phyloP scores from a whole-genome alignment of 2,888 invertebrate genomes.

The Agriotes lineatus region DNA sequence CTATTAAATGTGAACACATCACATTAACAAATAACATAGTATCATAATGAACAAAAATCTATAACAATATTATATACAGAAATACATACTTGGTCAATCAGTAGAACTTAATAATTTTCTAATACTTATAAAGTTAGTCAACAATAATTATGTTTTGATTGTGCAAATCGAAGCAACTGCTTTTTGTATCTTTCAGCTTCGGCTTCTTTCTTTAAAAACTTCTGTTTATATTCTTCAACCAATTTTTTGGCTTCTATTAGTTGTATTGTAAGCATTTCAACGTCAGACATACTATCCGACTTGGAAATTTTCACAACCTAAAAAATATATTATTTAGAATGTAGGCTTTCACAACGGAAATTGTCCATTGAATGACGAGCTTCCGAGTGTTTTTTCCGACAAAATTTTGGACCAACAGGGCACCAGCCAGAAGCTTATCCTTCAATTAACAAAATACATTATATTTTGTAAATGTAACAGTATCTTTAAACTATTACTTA shows the following conservation, averaged over 20 bases:
- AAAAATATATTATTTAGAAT: too few species aligned
- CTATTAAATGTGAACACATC: too few species aligned
- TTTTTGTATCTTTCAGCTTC: conserved; percentile 62
- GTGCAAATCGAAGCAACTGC: conserved; percentile 57
- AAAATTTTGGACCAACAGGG: too few species aligned
- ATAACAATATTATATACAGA: neutral
- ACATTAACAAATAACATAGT: too few species aligned
- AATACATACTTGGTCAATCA: conserved; percentile 11
- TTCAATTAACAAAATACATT: too few species aligned
- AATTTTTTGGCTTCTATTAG: conserved; percentile 60
- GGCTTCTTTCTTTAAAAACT: conserved; percentile 59
- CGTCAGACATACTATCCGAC: conserved; percentile 47
- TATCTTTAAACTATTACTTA: conserved; percentile 33
- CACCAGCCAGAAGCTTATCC: too few species aligned
- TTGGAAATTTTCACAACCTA: conserved; percentile 41
- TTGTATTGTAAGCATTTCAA: conserved; percentile 58
- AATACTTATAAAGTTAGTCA: neutral
- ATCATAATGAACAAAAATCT: too few species aligned
- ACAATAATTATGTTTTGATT: conserved; percentile 54
- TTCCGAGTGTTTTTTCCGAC: too few species aligned
- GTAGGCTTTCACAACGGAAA: too few species aligned
- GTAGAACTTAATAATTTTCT: neutral
- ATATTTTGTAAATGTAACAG: too few species aligned
- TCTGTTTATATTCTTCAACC: conserved; percentile 62
- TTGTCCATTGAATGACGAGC: too few species aligned